phyloP scores from a whole-genome alignment of 2,888 invertebrate genomes.

The Dorcus hopei region DNA sequence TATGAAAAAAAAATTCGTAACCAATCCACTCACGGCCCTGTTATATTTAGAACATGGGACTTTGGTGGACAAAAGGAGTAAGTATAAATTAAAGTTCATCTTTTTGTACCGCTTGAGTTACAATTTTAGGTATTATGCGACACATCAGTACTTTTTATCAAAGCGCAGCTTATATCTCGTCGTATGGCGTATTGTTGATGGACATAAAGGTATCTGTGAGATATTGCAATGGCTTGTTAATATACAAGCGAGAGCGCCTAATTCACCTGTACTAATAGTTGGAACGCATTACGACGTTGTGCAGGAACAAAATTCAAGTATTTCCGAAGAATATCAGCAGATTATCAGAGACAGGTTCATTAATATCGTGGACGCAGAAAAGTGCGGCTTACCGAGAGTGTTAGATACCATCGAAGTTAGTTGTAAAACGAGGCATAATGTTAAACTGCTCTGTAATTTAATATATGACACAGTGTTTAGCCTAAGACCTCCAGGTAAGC shows the following conservation, averaged over 20 bases:
- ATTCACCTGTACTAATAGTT: conserved; percentile 93
- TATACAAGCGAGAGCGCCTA: conserved; percentile 90
- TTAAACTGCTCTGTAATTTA: conserved; percentile 83
- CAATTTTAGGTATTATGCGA: conserved; percentile 79
- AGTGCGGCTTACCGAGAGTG: conserved; percentile 90
- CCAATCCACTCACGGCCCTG: conserved; percentile 72
- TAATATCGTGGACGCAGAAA: conserved; percentile 92
- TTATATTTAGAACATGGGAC: conserved; percentile 96
- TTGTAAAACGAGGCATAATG: conserved; percentile 84
- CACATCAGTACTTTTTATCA: conserved; percentile 97
- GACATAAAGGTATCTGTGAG: conserved; percentile 82
- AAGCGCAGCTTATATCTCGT: conserved; percentile 93
- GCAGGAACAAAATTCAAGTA: conserved; percentile 56
- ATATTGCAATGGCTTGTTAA: conserved; percentile 96
- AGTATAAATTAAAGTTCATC: conserved; percentile 32
- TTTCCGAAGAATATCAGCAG: conserved; percentile 81
- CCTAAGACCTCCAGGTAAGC: conserved; percentile 77
- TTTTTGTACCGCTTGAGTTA: not conserved
- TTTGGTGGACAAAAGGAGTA: conserved; percentile 96
- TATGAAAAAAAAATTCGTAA: conserved; percentile 82
- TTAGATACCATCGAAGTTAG: conserved; percentile 91
- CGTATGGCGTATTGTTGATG: conserved; percentile 92
- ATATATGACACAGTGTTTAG: conserved; percentile 93
- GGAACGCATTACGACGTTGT: conserved; percentile 95
- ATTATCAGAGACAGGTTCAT: conserved; percentile 85